Evolutionary conservation across 2,888 invertebrate genomes (phyloP).

Genomic region (Drosophila aldrichi): DNA sequence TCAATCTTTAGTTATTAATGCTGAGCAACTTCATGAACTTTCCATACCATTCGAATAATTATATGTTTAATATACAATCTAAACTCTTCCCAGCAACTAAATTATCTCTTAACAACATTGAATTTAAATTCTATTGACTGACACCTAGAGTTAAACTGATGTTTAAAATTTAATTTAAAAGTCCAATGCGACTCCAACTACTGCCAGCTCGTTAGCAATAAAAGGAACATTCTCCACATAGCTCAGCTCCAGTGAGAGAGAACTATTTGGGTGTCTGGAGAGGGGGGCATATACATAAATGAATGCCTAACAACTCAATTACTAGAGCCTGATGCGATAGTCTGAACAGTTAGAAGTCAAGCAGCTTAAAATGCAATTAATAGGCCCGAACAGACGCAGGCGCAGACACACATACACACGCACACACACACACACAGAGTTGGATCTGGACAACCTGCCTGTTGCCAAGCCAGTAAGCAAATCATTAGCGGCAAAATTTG

Average conservation of each 20-base stretch:
- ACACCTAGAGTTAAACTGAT: background rate
- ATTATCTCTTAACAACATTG: too few species aligned
- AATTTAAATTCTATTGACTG: background rate
- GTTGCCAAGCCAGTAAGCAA: constrained; percentile 74
- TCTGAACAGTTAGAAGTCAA: constrained; percentile 24
- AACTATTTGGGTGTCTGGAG: background rate
- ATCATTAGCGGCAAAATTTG: constrained; percentile 71
- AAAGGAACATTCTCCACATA: constrained; percentile 36
- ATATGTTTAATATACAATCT: background rate
- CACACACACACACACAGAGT: constrained; percentile 3
- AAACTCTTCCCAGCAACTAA: background rate
- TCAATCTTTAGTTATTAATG: background rate
- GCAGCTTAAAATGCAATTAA: constrained; percentile 64
- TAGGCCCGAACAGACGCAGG: constrained; percentile 33
- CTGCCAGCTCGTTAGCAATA: constrained; percentile 46
- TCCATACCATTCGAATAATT: too few species aligned
- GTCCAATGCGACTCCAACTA: background rate
- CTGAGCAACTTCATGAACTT: background rate
- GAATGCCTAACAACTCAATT: constrained; percentile 66
- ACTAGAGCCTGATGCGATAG: constrained; percentile 52
- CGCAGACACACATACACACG: constrained; percentile 5
- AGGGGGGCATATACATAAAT: constrained; percentile 10
- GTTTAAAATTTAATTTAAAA: constrained; percentile 7
- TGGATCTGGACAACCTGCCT: constrained; percentile 11
- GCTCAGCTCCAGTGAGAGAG: constrained; percentile 15